Percentiles rank a stretch among this genome's conserved stretches.
These are phyloP conservation scores for Darevskia nairensis DNA, from an alignment of 2,797 vertebrate genomes.

Conservation along the genomic window DNA sequence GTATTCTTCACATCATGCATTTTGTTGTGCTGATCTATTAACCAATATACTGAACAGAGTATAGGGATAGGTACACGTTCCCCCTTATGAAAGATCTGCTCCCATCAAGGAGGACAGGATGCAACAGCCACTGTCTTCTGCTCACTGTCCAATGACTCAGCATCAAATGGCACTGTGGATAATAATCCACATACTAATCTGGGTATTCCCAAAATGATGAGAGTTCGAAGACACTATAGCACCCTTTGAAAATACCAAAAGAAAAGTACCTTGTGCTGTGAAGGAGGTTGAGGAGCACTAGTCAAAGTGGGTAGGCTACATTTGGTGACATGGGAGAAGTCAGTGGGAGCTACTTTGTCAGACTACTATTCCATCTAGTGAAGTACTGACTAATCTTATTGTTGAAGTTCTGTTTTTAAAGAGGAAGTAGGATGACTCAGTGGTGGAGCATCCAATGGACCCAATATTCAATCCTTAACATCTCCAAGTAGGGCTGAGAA, in stretches of 20 bases:
- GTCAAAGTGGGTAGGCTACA: neutral
- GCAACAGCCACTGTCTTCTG: neutral
- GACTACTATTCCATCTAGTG: too few relatives aligned
- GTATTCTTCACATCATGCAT: neutral
- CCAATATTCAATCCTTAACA: neutral
- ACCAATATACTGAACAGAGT: neutral
- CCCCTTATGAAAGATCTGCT: neutral
- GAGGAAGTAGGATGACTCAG: neutral
- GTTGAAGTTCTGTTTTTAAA: neutral
- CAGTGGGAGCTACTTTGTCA: neutral
- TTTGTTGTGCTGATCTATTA: neutral
- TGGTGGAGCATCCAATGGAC: neutral
- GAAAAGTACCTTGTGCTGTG: neutral
- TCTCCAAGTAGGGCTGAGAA: neutral
- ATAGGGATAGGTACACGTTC: neutral
- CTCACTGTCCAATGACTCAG: neutral
- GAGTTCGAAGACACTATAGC: neutral
- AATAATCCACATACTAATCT: neutral
- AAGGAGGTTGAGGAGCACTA: neutral
- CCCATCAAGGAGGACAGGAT: neutral
- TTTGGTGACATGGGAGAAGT: too few relatives aligned
- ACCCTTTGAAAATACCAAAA: neutral
- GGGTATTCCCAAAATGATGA: neutral
- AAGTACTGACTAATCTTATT: neutral
- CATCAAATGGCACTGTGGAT: neutral